These are phyloP conservation scores for Clarias laeviceps DNA, from an alignment of 2,797 vertebrate genomes.

Conservation along the genomic window DNA sequence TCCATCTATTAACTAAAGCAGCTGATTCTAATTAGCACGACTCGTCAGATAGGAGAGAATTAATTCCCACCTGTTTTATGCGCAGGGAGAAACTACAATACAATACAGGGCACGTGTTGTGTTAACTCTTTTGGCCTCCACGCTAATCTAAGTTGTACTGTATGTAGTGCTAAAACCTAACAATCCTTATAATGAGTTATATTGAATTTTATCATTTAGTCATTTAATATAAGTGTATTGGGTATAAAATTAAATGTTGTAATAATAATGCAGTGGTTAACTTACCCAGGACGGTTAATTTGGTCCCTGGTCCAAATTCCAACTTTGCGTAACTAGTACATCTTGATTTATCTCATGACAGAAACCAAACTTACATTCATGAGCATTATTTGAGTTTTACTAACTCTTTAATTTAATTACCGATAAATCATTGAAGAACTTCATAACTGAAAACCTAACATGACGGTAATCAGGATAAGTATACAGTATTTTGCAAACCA, in stretches of 20 bases:
- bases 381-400: background rate
- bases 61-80: too few relatives aligned
- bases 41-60: too few relatives aligned
- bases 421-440: background rate
- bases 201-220: background rate
- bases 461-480: background rate
- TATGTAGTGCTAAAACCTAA: too few relatives aligned
- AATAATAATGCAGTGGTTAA: background rate
- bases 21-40: too few relatives aligned
- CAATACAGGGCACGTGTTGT: too few relatives aligned
- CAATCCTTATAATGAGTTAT: background rate
- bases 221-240: background rate
- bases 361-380: conserved; percentile 17
- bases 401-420: background rate
- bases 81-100: too few relatives aligned
- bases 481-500: background rate
- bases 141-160: too few relatives aligned
- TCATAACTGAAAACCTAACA: background rate
- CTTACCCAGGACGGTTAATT: conserved; percentile 61
- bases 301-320: conserved; percentile 57
- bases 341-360: conserved; percentile 33
- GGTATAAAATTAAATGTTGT: background rate
- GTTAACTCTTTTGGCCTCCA: too few relatives aligned
- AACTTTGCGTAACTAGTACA: conserved; percentile 47
- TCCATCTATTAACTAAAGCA: too few relatives aligned